These are phyloP conservation scores for Capromys pilorides DNA, from an alignment of 2,797 vertebrate genomes.

Conservation along the genomic window DNA sequence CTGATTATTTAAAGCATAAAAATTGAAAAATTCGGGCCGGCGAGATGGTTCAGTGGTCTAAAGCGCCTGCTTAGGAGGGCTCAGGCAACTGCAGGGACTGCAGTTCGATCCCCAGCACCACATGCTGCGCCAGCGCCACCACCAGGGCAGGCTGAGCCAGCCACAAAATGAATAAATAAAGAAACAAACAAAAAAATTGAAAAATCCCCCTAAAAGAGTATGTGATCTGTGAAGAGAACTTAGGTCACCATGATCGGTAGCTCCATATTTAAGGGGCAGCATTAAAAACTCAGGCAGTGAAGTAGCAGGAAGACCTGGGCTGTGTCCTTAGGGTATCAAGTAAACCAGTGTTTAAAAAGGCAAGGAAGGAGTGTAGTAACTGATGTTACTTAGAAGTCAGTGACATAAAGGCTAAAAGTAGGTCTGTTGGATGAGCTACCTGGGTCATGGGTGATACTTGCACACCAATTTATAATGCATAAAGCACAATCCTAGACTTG, in stretches of 20 bases:
- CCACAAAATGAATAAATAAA: too few relatives aligned
- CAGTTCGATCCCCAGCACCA: too few relatives aligned
- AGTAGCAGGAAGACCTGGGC: background rate
- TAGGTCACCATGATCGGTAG: background rate
- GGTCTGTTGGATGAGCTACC: background rate
- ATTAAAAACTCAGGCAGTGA: background rate
- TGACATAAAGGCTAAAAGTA: background rate
- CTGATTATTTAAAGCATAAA: background rate
- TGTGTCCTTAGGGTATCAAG: background rate
- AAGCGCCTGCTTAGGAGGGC: too few relatives aligned
- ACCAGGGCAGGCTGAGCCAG: too few relatives aligned
- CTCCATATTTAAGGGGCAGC: background rate
- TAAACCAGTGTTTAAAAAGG: background rate
- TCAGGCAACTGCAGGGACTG: too few relatives aligned
- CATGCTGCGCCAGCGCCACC: too few relatives aligned
- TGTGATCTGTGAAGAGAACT: background rate
- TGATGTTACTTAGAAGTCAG: background rate
- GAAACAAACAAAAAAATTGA: too few relatives aligned
- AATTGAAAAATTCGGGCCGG: too few relatives aligned
- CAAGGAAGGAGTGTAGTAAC: background rate
- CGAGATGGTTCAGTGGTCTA: too few relatives aligned
- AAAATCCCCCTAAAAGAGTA: background rate
- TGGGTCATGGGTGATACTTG: background rate
- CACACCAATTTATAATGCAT: background rate
- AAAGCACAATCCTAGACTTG: too few relatives aligned